Base-by-base conservation (phyloP, 2,113 vertebrate genomes). In the Daboia siamensis region DNA sequence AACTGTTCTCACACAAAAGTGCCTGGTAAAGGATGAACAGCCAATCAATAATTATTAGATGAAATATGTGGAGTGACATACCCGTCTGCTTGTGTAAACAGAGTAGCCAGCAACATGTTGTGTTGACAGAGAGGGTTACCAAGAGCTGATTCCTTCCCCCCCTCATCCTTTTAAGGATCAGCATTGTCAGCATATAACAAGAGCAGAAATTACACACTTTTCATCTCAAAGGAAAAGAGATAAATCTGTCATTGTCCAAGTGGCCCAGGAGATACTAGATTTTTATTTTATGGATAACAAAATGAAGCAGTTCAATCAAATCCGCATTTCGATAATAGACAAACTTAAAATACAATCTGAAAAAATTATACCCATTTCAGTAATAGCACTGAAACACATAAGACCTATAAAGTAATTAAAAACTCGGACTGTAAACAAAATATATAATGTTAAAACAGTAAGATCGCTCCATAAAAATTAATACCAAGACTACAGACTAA, bases 41-140 rank as follows among this genome's bases (percentile, higher is more conserved):
- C 56, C 93, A 92, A 96, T 96, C 94, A 93, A 74, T 94, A 96
- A 94, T 94, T 51, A 10, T 21, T 90, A 94, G 93, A 33, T 91
- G 64, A 51, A 91, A 95, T 95, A 94, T 74, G 64, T 94, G 95
- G 90, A 92, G 90, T 91, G 91, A 94, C 91, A 90, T 95, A 91
- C 87, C 92, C 57, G 93, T 59, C 88, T 93, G 94, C 91, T 96
- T 0, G 91, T 1, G 21, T 91, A 93, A 90, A 92, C 94, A 48
- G 33, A 88, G 6, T 88, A 94, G 89, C 91, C 94, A 94, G 13
- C 52, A 92, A 93, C 56, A 57, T 90, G 92, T 93, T 0, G 1
- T 39, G 13, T 94, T 94, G 96, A 95, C 91, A 91, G 95, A 94
- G 93, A 92, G 89, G 93, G 93, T 51, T 94, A 91, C 54, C 52